Evolutionary conservation across 2,888 invertebrate species (phyloP).

Genomic region (Drosophila seclusa): DNA sequence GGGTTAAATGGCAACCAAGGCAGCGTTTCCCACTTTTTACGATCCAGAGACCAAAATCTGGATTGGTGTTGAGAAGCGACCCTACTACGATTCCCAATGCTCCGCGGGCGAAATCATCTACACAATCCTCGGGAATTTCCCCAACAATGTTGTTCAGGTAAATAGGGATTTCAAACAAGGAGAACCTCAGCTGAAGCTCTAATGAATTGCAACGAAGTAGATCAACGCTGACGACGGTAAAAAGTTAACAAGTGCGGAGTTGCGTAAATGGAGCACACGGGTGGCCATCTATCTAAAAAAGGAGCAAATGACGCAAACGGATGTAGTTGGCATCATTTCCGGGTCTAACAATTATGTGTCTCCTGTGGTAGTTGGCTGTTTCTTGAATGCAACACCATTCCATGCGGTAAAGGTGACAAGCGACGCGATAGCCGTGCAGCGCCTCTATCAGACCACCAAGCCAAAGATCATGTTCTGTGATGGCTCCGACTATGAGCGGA

Average conservation of each 20-base stretch:
- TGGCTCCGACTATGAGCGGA: slow-evolving; percentile 46
- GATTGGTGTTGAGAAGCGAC: slow-evolving; percentile 43
- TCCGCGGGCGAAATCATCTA: slow-evolving; percentile 41
- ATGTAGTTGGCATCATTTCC: slow-evolving; percentile 48
- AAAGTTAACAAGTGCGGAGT: slow-evolving; percentile 35
- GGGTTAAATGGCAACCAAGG: slow-evolving; percentile 52
- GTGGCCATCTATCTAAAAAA: slow-evolving; percentile 45
- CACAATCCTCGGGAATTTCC: slow-evolving; percentile 30
- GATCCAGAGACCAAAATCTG: slow-evolving; percentile 58
- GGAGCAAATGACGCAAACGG: slow-evolving; percentile 55
- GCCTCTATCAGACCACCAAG: slow-evolving; percentile 51
- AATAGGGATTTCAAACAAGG: background rate
- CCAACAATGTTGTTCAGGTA: slow-evolving; percentile 57
- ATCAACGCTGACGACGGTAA: slow-evolving; percentile 50
- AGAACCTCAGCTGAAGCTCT: background rate
- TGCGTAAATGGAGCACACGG: slow-evolving; percentile 38
- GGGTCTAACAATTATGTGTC: slow-evolving; percentile 39
- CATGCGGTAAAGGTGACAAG: slow-evolving; percentile 53
- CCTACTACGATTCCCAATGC: slow-evolving; percentile 27
- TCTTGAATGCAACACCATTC: slow-evolving; percentile 57
- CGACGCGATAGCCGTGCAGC: slow-evolving; percentile 40
- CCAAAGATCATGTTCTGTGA: slow-evolving; percentile 76
- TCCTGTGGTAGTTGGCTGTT: slow-evolving; percentile 43
- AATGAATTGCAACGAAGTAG: slow-evolving; percentile 28
- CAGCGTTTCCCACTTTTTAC: slow-evolving; percentile 51